phyloP scores from a whole-genome alignment of 2,888 invertebrate species.

The Arge pagana region DNA sequence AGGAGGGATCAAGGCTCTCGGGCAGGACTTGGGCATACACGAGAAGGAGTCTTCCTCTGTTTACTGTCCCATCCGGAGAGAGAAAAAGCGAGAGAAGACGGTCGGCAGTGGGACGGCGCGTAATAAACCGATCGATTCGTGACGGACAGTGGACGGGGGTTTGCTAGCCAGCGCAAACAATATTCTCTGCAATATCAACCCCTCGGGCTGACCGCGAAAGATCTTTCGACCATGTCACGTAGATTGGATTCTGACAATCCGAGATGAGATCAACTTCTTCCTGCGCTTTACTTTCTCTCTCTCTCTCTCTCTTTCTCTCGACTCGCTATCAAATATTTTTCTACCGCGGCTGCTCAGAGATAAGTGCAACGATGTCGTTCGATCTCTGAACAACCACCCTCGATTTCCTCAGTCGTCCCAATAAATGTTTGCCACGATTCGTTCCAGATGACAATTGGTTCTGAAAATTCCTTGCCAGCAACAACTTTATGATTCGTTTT shows the following conservation, averaged over 20 bases:
- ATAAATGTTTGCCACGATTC: too few relatives aligned
- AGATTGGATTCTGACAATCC: slow-evolving; percentile 20
- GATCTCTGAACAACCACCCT: too few relatives aligned
- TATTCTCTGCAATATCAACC: slow-evolving; percentile 23
- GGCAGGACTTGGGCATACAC: slow-evolving; percentile 5
- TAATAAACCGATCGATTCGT: slow-evolving; percentile 19
- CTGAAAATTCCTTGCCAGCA: too few relatives aligned
- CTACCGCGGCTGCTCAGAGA: too few relatives aligned
- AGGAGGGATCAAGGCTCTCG: slow-evolving; percentile 11
- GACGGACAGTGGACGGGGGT: neutral
- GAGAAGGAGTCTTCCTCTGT: slow-evolving; percentile 12
- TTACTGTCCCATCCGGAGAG: slow-evolving; percentile 24
- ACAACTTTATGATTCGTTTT: too few relatives aligned
- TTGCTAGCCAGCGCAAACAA: slow-evolving; percentile 17
- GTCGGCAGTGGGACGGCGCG: slow-evolving; percentile 10
- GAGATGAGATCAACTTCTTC: slow-evolving; percentile 8
- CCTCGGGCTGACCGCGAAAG: slow-evolving; percentile 18
- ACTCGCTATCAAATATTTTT: too few relatives aligned
- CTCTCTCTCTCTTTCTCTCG: too few relatives aligned
- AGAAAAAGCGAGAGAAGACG: slow-evolving; percentile 6
- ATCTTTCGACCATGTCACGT: slow-evolving; percentile 18
- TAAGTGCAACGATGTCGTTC: too few relatives aligned
- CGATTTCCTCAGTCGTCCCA: too few relatives aligned
- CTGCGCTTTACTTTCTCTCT: neutral
- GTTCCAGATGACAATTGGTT: too few relatives aligned